phyloP scores from a whole-genome alignment of 2,113 vertebrate genomes.

The Alosa alosa region DNA sequence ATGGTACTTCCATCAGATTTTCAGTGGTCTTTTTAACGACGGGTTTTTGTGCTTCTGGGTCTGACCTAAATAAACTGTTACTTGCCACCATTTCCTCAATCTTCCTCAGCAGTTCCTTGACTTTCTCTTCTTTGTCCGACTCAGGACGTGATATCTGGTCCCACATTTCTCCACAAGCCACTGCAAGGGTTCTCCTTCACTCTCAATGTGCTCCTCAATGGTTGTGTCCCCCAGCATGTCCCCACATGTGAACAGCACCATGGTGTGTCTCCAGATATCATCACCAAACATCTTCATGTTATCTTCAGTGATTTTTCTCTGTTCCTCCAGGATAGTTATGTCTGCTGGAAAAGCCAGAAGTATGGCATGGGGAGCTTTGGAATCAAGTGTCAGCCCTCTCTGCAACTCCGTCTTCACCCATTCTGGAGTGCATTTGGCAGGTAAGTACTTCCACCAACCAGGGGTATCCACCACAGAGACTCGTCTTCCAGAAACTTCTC shows the following conservation, averaged over 20 bases:
- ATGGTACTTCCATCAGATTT: background rate
- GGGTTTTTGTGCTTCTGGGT: background rate
- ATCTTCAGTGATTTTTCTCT: constrained; percentile 15
- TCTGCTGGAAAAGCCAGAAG: constrained; percentile 22
- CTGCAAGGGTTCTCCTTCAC: background rate
- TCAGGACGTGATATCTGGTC: constrained; percentile 27
- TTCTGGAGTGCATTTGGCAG: constrained; percentile 5
- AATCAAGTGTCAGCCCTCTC: background rate
- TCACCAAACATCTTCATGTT: constrained; percentile 22
- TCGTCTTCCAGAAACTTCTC: background rate
- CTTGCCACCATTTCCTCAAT: constrained; percentile 27
- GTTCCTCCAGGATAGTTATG: constrained; percentile 19
- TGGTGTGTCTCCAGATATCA: background rate
- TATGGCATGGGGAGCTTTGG: constrained; percentile 23
- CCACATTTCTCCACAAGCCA: constrained; percentile 27
- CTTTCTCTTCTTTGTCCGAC: background rate
- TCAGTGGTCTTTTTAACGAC: background rate
- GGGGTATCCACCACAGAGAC: constrained; percentile 27
- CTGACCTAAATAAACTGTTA: background rate
- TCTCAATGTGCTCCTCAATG: constrained; percentile 23
- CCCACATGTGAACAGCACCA: constrained; percentile 26
- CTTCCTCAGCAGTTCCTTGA: constrained; percentile 24
- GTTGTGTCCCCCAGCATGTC: background rate
- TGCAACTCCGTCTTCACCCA: background rate
- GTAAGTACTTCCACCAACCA: constrained; percentile 25